Base-by-base conservation (phyloP, 2,888 invertebrate species). In the Timema cristinae region DNA sequence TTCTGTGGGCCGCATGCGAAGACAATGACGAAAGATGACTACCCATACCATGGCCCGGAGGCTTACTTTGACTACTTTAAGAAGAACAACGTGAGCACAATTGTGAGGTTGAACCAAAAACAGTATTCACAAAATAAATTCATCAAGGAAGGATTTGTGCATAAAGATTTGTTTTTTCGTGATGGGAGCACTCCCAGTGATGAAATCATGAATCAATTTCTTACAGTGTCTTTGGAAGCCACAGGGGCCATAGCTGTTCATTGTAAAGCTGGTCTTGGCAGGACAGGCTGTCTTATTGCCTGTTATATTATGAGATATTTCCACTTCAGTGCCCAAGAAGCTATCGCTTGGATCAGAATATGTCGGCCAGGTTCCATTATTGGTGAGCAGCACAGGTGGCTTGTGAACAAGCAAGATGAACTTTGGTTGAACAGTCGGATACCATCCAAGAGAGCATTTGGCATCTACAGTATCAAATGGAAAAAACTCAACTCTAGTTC, bases 201-300 rank as follows among this genome's bases (percentile, higher is more conserved):
- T 77, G 86, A 88, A 67, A 92, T 96, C 76, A 85, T 95, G 74
- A 82, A 88, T 76, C 89, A 90, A 78, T 97, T 97, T 84, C 83
- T 97, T 70, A 88, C 91, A 77, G 89, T 95, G 72, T 86, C 89
- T 69, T 95, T 96, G 83, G 88, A 86, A 75, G 85, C 90, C 7
- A 84, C 85, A 16, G 92, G 93, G 61, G 94, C 91, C 50, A 86
- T 97, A 48, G 96, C 94, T 15, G 91, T 97, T 1, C 96, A 97
- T 81, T 97, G 96, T 84, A 97, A 95, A 89, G 95, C 96, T 83
- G 95, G 95, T 78, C 87, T 96, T 77, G 96, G 95, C 72, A 86
- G 96, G 80, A 96, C 96, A 71, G 95, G 95, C 10, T 91, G 94
- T 48, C 83, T 96, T 76, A 95, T 96, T 77, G 95, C 91, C 49